These are phyloP conservation scores for Amblyjoppa proteus DNA, from an alignment of 2,888 invertebrate genomes.

Conservation along the genomic window DNA sequence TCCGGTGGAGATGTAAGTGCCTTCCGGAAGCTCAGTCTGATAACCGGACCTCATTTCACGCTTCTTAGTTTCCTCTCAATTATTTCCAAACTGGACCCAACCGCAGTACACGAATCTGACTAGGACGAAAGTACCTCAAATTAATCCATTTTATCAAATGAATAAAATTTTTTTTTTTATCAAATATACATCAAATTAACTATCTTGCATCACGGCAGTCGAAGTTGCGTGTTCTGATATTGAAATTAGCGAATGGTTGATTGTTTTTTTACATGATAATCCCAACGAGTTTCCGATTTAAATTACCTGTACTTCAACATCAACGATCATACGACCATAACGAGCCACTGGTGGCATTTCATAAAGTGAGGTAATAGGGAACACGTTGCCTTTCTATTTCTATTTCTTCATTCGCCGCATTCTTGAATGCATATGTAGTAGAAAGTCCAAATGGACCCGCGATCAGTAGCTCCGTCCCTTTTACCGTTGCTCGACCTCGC, in stretches of 20 bases:
- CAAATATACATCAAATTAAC: background rate
- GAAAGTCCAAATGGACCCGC: background rate
- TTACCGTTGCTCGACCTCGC: slow-evolving; percentile 31
- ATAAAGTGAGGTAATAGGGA: background rate
- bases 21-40: background rate
- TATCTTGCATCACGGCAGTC: background rate
- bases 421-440: slow-evolving; percentile 11
- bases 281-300: background rate
- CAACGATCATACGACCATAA: background rate
- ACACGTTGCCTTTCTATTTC: background rate
- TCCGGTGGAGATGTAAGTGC: background rate
- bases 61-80: background rate
- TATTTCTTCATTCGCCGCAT: background rate
- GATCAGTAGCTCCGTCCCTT: background rate
- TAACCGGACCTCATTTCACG: background rate
- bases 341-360: background rate
- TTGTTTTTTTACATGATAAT: background rate
- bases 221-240: background rate
- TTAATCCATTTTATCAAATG: background rate
- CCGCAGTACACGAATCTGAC: background rate
- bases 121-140: background rate
- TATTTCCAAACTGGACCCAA: background rate
- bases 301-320: background rate
- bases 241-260: background rate
- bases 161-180: background rate